Evolutionary conservation across 2,797 vertebrate species (phyloP), one percentile per base, ranked within the genome.

Genomic region (Rhabdomys pumilio): DNA sequence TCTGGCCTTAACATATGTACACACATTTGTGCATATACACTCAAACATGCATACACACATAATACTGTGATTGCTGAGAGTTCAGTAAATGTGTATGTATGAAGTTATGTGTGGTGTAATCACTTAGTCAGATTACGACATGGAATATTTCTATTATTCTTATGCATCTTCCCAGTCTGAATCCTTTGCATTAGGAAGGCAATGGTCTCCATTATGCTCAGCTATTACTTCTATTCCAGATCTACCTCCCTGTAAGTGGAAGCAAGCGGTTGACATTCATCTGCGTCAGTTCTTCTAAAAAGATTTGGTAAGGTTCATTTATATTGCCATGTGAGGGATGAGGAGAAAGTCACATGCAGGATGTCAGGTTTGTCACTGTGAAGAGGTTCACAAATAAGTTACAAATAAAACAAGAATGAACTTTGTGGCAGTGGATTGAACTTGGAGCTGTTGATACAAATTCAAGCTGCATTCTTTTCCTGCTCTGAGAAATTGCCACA

Each of bases 351-450:
- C 79, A 29, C 69, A 81, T 57, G 67, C n/a, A 47, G 15, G 65
- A 92, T 24, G 29, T 55, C n/a, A 90, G 53, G 13, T 65, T 80
- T 89, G 59, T 81, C 72, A 59, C 38, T 69, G 67, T 75, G 13
- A 95, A 93, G n/a, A 75, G 41, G 92, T n/a, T 67, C 85, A 65
- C 69, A 84, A 84, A 24, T 22, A 19, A 87, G 59, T 41, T 63
- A 24, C 81, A 29, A 63, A 65, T 65, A 89, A 85, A 31, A 41
- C 19, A 63, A 89, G 72, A 63, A 61, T 61, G 73, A 63, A 63
- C 73, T 41, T 63, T 77, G 87, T 77, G 26, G 19, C 17, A 44
- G 26, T 85, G 57, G 31, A n/a, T 53, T 89, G 41, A 61, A 85
- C n/a, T 88, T 93, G 26, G 63, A 75, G n/a, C 47, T 2, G 3